These are phyloP conservation scores for Asobara japonica DNA, from an alignment of 1,140 invertebrate genomes.

Conservation along the genomic window DNA sequence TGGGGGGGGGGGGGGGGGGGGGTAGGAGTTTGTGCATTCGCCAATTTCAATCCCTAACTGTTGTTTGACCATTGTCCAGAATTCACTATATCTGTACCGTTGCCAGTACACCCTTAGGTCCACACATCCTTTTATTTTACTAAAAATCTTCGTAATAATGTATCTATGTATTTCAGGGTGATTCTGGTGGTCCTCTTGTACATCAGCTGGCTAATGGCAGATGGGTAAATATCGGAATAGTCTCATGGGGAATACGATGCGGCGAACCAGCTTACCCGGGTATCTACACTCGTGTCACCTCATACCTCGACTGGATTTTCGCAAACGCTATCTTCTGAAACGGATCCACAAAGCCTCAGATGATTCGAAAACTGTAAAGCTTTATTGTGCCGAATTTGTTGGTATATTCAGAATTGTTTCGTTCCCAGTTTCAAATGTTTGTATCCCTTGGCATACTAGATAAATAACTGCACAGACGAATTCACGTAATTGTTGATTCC, in stretches of 20 bases:
- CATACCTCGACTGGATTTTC: conserved; percentile 79
- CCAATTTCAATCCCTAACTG: no score
- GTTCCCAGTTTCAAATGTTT: not conserved
- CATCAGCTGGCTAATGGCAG: conserved; percentile 75
- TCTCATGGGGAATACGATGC: conserved; percentile 82
- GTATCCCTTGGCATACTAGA: no score
- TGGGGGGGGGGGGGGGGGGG: no score
- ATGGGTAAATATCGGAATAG: conserved; percentile 83
- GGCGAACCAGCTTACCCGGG: conserved; percentile 75
- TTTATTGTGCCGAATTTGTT: conserved; percentile 56
- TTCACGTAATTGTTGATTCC: no score
- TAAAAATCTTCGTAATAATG: no score
- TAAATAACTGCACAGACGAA: no score
- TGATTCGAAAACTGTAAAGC: conserved; percentile 52
- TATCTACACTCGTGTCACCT: conserved; percentile 77
- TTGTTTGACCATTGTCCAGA: no score
- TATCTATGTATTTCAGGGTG: conserved; percentile 72
- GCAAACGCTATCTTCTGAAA: conserved; percentile 70
- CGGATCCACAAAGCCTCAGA: not conserved
- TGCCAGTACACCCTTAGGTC: no score
- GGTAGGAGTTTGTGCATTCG: no score
- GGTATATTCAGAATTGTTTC: conserved; percentile 48
- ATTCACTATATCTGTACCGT: no score
- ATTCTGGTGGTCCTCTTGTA: conserved; percentile 85
- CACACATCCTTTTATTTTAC: no score